phyloP scores from a whole-genome alignment of 2,888 invertebrate species.

The Brenthis daphne region DNA sequence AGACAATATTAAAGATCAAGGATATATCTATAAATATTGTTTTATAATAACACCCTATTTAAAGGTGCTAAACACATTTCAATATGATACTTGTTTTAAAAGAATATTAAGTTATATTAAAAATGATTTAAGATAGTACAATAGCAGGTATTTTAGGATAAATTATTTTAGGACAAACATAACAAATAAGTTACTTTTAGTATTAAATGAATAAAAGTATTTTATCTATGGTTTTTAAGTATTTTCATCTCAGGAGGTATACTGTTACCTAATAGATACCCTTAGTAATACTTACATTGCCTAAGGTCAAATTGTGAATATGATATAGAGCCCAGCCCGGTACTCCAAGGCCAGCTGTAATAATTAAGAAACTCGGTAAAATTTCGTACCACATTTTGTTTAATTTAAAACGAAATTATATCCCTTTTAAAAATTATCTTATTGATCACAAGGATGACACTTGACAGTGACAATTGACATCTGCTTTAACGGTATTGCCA shows the following conservation, averaged over 20 bases:
- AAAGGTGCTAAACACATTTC: no score
- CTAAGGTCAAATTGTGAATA: conserved; percentile 82
- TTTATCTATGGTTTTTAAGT: conserved; percentile 21
- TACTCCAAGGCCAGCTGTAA: conserved; percentile 81
- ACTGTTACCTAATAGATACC: conserved; percentile 63
- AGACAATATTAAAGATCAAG: no score
- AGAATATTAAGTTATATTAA: no score
- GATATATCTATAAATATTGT: no score
- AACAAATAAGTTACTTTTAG: conserved; percentile 9
- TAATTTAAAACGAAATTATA: conserved; percentile 11
- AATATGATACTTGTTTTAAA: no score
- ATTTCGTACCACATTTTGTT: conserved; percentile 88
- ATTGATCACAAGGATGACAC: conserved; percentile 1
- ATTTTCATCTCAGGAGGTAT: not conserved
- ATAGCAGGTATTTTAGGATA: not conserved
- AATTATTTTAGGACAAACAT: not conserved
- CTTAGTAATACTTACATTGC: conserved; percentile 84
- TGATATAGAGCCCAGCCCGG: conserved; percentile 85
- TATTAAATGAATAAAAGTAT: not conserved
- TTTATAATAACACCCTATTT: no score
- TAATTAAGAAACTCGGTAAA: conserved; percentile 84
- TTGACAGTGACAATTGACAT: conserved; percentile 16
- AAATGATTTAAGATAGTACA: no score
- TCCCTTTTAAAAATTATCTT: not conserved
- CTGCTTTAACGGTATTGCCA: not conserved